Base-by-base conservation (phyloP, 2,113 vertebrate genomes). In the Equus przewalskii region DNA sequence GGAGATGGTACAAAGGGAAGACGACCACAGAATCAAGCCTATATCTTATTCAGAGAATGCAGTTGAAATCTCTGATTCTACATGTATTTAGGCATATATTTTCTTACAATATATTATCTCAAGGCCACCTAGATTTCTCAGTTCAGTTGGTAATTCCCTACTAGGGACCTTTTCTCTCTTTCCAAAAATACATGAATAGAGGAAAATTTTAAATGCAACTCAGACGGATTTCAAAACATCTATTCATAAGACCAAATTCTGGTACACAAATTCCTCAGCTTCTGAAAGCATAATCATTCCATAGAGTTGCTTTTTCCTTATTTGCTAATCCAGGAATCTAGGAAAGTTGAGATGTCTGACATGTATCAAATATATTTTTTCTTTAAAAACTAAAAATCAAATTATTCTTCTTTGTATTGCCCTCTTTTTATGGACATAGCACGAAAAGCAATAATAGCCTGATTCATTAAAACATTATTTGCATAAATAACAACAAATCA, bases 151-250 rank as follows among this genome's bases (percentile, higher is more conserved):
- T 28, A 94, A 72, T 69, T 94, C 41, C 72, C 44, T 96, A 22
- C 33, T 69, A 92, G 54, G 26, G 21, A 73, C 14, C 24, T 33
- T 95, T 79, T 88, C 78, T 69, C 15, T 58, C 44, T 56, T 97
- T 97, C 88, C 76, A 75, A 97, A 98, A 97, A 92, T 82, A 81
- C 92, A 82, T 91, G 67, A 89, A 85, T 79, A 88, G n/a, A 95
- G 44, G 13, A 90, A 28, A 85, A 91, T 60, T 90, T 96, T 85
- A 92, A 94, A 93, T 72, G 83, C 81, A 94, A 51, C 64, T 97
- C 76, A 60, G 33, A 81, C 72, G 62, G 58, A 95, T 79, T 96
- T 97, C 85, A 92, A 97, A 98, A 95, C 95, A 93, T 95, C 87
- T 94, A 78, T 96, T 97, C 87, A 92, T 90, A 54, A 44, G 41